Evolutionary conservation across 2,113 vertebrate species (phyloP).

Genomic region (Macrotis lagotis): DNA sequence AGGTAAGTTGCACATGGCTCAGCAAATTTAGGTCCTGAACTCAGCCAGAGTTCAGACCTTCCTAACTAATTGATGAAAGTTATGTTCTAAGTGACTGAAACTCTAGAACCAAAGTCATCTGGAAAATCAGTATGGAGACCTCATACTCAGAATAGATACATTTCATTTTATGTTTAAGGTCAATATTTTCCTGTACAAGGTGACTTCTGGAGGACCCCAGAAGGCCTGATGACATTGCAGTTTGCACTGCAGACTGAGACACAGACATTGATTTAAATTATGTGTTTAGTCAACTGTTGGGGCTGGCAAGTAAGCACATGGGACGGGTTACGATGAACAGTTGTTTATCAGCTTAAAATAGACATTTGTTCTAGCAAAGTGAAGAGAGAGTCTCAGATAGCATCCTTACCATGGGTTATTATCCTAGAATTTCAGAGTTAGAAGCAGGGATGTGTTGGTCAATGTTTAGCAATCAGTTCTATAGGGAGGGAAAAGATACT

Average conservation of each 20-base stretch:
- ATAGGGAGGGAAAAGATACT: background rate
- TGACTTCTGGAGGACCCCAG: background rate
- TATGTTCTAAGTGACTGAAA: background rate
- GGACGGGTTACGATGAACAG: background rate
- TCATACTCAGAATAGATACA: background rate
- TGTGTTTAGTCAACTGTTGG: background rate
- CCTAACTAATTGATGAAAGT: background rate
- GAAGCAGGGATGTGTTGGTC: background rate
- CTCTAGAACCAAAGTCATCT: background rate
- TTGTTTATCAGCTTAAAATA: background rate
- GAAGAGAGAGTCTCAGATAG: background rate
- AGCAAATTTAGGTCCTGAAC: background rate
- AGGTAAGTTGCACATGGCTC: constrained; percentile 83
- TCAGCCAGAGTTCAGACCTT: too few species aligned
- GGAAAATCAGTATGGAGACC: background rate
- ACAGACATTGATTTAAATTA: background rate
- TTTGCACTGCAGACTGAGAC: background rate
- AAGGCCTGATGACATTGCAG: background rate
- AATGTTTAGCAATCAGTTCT: background rate
- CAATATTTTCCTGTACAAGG: background rate
- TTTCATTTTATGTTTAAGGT: background rate
- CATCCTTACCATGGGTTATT: background rate
- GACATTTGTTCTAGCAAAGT: background rate
- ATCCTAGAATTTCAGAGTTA: background rate
- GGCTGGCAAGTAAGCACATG: background rate